Evolutionary conservation across 1,140 invertebrate genomes (phyloP), one percentile per base, ranked within the genome.

Genomic region (Drosophila cardini): DNA sequence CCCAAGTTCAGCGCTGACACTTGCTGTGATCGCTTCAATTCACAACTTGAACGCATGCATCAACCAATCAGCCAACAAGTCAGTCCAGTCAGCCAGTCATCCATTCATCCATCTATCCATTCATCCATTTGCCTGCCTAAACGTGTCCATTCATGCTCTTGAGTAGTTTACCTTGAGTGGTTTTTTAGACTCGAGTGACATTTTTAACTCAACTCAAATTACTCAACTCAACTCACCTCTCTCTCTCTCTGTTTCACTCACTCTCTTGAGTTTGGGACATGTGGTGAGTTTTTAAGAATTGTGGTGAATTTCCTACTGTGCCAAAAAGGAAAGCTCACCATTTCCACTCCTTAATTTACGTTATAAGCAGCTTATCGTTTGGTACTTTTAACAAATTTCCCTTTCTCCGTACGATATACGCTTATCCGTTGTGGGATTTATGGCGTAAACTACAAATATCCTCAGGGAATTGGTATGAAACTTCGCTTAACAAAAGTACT

Each of bases 21-120:
- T 72, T 42, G 55, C 21, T 64, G 58, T 48, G 76, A 78, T 78
- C 76, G 55, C 60, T 52, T 2, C 60, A 15, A 48, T 48, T 48
- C 43, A 38, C 38, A 34, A 50, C 50, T 43, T 13, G 62, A 48
- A 43, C 8, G 18, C 30, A 48, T 36, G 68, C 72, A 77, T 56
- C 53, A 50, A 30, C 52, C 62, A 34, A 11, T 18, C 36, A 42
- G 32, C 18, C 38, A 45, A 9, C 21, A 38, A 40, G 4, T n/a
- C 18, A 40, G n/a, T 46, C 56, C 57, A 46, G 16, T 32, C 50
- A 32, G 21, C 2, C n/a, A 55, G 10, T 7, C 57, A 16, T 36
- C 26, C 43, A 34, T 15, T 10, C 10, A 30, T 21, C 30, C 57
- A 45, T 34, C 43, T 13, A 63, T 55, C 36, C 43, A 16, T 32